A percentile compares a stretch with the other conserved stretches of the same genome.
These are phyloP conservation scores for Icerya purchasi DNA, from an alignment of 2,888 invertebrate genomes.

Conservation along the genomic window DNA sequence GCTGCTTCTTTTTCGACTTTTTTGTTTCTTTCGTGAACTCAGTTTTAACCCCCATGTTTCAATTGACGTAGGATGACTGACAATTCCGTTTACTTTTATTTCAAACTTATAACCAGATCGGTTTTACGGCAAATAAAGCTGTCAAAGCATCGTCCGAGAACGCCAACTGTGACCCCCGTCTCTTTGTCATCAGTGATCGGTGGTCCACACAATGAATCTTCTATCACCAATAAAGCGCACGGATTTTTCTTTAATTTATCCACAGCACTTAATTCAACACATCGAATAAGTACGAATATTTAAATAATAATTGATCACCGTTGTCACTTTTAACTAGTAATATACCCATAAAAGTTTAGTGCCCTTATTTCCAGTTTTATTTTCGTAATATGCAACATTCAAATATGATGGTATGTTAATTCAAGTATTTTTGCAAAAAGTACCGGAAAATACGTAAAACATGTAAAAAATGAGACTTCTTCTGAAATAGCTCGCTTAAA, in stretches of 20 bases:
- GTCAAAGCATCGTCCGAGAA: slow-evolving; percentile 69
- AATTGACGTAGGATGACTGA: slow-evolving; percentile 74
- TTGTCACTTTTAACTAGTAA: slow-evolving; percentile 87
- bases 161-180: slow-evolving; percentile 42
- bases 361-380: slow-evolving; percentile 53
- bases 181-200: slow-evolving; percentile 26
- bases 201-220: slow-evolving; percentile 48
- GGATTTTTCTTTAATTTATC: slow-evolving; percentile 49
- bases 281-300: slow-evolving; percentile 58
- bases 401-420: too few species aligned
- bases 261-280: slow-evolving; percentile 34
- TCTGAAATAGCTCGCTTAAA: too few species aligned
- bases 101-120: slow-evolving; percentile 81
- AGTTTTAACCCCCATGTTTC: slow-evolving; percentile 28
- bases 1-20: neutral
- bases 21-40: slow-evolving; percentile 21
- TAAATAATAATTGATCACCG: slow-evolving; percentile 72
- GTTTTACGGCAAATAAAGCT: slow-evolving; percentile 71
- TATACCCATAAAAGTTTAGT: slow-evolving; percentile 71
- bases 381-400: too few species aligned
- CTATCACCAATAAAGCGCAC: slow-evolving; percentile 50
- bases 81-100: slow-evolving; percentile 86
- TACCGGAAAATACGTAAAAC: too few species aligned
- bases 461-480: too few species aligned
- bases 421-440: too few species aligned